Evolutionary conservation across 2,888 invertebrate species (phyloP).

Genomic region (Drosophila paranaensis): DNA sequence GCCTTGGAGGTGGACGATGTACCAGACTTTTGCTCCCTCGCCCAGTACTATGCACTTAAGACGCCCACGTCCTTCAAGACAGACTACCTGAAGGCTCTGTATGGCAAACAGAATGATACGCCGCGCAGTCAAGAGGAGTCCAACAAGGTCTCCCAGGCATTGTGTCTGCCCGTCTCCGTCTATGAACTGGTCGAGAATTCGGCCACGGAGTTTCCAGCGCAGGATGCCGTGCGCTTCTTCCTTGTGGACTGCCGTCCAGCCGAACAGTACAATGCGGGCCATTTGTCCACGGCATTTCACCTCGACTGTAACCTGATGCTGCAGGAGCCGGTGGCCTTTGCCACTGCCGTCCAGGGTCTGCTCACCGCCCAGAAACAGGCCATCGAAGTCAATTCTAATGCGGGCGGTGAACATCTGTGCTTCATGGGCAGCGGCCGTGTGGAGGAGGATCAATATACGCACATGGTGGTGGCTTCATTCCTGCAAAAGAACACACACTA

Average conservation of each 20-base stretch:
- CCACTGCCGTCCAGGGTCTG: conserved; percentile 95
- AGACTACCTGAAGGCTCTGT: conserved; percentile 90
- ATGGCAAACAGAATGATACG: conserved; percentile 87
- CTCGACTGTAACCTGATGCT: conserved; percentile 98
- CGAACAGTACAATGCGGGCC: conserved; percentile 98
- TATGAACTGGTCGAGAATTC: conserved; percentile 95
- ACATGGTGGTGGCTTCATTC: conserved; percentile 99
- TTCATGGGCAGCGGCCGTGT: conserved; percentile 97
- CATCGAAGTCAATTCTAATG: conserved; percentile 93
- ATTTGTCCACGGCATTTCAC: conserved; percentile 98
- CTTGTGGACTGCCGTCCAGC: conserved; percentile 98
- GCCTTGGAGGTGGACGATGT: conserved; percentile 97
- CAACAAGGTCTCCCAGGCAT: conserved; percentile 86
- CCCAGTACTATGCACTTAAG: conserved; percentile 97
- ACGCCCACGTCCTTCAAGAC: conserved; percentile 97
- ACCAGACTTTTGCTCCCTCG: conserved; percentile 97
- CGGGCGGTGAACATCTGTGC: conserved; percentile 95
- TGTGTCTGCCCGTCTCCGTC: conserved; percentile 98
- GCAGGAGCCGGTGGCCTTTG: conserved; percentile 97
- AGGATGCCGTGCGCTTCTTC: conserved; percentile 93
- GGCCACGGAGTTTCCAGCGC: conserved; percentile 87
- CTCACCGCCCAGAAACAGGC: conserved; percentile 95
- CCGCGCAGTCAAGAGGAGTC: conserved; percentile 85
- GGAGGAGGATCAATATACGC: conserved; percentile 97
- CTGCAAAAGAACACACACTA: conserved; percentile 96